A percentile compares a stretch with the other conserved stretches of the same genome.
These are phyloP conservation scores for Sylvilagus bachmani DNA, from an alignment of 2,113 vertebrate species.

Conservation along the genomic window DNA sequence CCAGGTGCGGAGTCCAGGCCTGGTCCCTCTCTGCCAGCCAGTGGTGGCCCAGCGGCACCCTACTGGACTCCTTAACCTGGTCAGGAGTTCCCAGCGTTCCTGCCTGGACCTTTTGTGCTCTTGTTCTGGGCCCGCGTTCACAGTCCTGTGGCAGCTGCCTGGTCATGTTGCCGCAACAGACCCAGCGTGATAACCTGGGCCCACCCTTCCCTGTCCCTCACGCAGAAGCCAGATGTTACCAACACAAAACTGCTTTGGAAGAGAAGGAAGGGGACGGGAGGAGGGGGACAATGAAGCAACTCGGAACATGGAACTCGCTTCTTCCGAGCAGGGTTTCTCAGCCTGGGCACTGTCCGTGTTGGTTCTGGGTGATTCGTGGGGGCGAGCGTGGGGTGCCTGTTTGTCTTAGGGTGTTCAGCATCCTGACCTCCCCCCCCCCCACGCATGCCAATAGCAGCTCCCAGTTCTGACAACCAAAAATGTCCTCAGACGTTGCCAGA, in stretches of 20 bases:
- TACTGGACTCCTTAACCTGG: no score
- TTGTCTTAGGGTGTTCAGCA: no score
- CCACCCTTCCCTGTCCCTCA: background rate
- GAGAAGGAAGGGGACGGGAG: background rate
- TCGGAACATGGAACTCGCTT: background rate
- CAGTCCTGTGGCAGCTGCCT: background rate
- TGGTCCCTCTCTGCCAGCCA: fast-evolving
- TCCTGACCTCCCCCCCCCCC: background rate
- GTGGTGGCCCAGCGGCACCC: no score
- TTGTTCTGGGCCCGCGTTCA: background rate
- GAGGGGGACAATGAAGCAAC: no score
- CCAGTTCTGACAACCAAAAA: background rate
- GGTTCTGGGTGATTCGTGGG: background rate
- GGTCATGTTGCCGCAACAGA: background rate
- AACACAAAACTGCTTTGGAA: background rate
- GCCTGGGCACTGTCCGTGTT: fast-evolving
- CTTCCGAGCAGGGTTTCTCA: background rate
- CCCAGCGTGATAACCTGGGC: background rate
- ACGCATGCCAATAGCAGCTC: no score
- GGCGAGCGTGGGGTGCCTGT: no score
- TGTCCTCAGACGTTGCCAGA: background rate
- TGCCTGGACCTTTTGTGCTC: background rate
- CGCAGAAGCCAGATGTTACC: background rate
- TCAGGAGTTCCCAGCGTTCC: background rate
- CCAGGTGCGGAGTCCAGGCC: background rate